Percentiles rank a stretch among this genome's conserved stretches.
These are phyloP conservation scores for Eufriesea mexicana DNA, from an alignment of 1,140 invertebrate species.

Conservation along the genomic window DNA sequence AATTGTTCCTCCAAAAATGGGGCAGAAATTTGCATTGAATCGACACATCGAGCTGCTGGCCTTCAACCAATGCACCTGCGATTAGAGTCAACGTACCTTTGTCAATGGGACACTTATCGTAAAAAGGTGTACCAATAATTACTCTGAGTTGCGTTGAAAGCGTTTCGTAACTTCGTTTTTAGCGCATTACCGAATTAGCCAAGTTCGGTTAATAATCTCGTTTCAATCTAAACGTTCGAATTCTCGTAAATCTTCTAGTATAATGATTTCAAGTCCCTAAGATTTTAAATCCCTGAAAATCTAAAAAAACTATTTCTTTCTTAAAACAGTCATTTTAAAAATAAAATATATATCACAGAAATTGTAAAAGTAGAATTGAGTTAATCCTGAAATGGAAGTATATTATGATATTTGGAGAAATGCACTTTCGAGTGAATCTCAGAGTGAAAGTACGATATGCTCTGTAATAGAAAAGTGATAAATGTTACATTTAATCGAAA, in stretches of 20 bases:
- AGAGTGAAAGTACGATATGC: too few species aligned
- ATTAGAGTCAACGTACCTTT: slow-evolving; percentile 56
- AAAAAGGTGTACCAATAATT: not conserved
- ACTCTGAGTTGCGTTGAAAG: not conserved
- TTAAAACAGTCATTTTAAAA: too few species aligned
- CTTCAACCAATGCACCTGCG: slow-evolving; percentile 44
- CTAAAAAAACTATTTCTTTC: too few species aligned
- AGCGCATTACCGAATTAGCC: too few species aligned
- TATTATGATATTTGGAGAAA: too few species aligned
- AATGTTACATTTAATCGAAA: too few species aligned
- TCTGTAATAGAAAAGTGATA: too few species aligned
- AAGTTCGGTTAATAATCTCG: not conserved
- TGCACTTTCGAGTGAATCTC: too few species aligned
- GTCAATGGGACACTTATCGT: slow-evolving; percentile 6
- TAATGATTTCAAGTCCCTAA: not conserved
- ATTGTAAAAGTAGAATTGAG: not conserved
- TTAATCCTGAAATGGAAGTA: not conserved
- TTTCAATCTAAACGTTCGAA: not conserved
- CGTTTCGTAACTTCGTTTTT: not conserved
- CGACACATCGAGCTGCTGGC: slow-evolving; percentile 22
- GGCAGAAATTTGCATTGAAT: slow-evolving; percentile 65
- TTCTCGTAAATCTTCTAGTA: not conserved
- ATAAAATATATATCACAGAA: too few species aligned
- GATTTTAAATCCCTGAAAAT: too few species aligned
- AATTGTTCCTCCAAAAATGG: slow-evolving; percentile 63